Conservation (phyloP, 2,888 invertebrate species). For the Cetonia aurata region DNA sequence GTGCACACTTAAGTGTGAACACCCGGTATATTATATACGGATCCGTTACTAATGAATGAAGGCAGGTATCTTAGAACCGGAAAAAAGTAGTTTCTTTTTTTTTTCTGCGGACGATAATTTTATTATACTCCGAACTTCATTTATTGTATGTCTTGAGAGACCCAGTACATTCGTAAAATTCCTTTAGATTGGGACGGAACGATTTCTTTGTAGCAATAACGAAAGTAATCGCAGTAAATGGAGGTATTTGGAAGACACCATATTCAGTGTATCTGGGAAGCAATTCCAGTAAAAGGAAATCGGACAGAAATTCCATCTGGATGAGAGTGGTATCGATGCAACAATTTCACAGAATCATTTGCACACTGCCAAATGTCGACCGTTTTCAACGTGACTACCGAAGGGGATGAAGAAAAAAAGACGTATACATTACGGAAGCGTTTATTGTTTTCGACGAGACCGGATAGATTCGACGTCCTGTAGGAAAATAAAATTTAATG, state of each 20-base stretch:
- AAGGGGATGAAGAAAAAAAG: slow-evolving; percentile 5
- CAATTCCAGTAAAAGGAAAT: slow-evolving; percentile 39
- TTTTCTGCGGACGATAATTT: too few relatives aligned
- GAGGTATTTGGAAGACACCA: neutral
- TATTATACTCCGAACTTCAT: too few relatives aligned
- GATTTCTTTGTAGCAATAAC: slow-evolving; percentile 1
- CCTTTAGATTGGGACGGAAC: neutral
- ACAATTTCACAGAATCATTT: slow-evolving; percentile 29
- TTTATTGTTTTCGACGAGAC: slow-evolving; percentile 19
- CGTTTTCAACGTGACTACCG: slow-evolving; percentile 10
- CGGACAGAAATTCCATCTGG: slow-evolving; percentile 23
- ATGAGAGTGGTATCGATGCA: slow-evolving; percentile 13
- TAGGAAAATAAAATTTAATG: slow-evolving; percentile 34
- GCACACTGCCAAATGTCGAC: slow-evolving; percentile 27
- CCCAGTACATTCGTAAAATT: neutral
- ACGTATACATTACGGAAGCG: slow-evolving; percentile 12
- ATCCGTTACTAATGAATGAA: too few relatives aligned
- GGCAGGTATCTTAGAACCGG: too few relatives aligned
- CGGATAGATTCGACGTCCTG: slow-evolving; percentile 22
- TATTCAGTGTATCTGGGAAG: slow-evolving; percentile 16
- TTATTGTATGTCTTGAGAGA: too few relatives aligned
- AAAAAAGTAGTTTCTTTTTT: too few relatives aligned
- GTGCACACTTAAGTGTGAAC: too few relatives aligned
- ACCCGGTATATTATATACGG: neutral
- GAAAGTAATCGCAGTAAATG: slow-evolving; percentile 17